These are phyloP conservation scores for Zophobas morio DNA, from an alignment of 1,140 invertebrate genomes.

Conservation along the genomic window DNA sequence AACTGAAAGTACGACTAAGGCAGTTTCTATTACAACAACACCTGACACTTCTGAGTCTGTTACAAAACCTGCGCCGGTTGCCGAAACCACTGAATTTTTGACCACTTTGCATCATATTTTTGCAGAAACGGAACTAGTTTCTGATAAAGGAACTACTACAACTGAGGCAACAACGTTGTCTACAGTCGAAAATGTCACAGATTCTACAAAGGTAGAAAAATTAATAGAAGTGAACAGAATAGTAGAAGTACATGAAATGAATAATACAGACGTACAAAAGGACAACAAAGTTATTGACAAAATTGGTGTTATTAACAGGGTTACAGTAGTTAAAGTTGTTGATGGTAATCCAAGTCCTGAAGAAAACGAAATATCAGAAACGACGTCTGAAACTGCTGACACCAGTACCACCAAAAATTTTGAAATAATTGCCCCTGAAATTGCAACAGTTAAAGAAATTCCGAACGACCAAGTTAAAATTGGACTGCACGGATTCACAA, in stretches of 20 bases:
- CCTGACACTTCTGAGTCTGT: constrained; percentile 35
- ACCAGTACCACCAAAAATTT: background rate
- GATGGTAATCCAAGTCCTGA: constrained; percentile 62
- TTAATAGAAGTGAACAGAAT: constrained; percentile 77
- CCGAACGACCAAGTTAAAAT: constrained; percentile 48
- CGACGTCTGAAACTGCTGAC: constrained; percentile 9
- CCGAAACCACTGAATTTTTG: constrained; percentile 65
- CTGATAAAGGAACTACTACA: background rate
- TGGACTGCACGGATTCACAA: constrained; percentile 32
- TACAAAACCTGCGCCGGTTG: constrained; percentile 17
- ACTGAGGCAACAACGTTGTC: constrained; percentile 50
- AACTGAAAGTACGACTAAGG: constrained; percentile 21
- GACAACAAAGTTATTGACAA: constrained; percentile 72
- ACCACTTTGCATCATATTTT: constrained; percentile 72
- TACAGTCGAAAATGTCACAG: constrained; percentile 41
- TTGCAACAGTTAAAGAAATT: constrained; percentile 42
- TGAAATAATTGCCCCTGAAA: constrained; percentile 10
- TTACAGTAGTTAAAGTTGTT: constrained; percentile 76
- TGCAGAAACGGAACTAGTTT: constrained; percentile 64
- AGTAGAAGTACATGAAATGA: constrained; percentile 74
- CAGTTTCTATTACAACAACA: constrained; percentile 26
- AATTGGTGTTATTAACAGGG: constrained; percentile 77
- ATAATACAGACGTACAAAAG: constrained; percentile 70
- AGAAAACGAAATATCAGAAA: constrained; percentile 54
- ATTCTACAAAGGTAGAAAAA: constrained; percentile 68